Evolutionary conservation across 1,140 invertebrate genomes (phyloP), one percentile per base, ranked within the genome.

Genomic region (Pemphigus obesinymphae): DNA sequence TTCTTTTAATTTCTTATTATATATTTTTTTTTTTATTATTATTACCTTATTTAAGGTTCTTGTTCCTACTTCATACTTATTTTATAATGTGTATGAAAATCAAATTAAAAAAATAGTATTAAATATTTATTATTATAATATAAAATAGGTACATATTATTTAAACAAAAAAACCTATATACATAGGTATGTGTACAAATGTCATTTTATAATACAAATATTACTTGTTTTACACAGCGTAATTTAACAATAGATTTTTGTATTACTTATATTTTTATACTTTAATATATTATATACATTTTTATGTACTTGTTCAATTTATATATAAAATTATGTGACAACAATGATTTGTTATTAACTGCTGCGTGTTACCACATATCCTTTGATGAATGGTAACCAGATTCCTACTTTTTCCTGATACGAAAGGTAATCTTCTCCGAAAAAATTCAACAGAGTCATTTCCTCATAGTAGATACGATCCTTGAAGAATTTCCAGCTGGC

Each of bases 401-500:
- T 96, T 6, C 91, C 90, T 2, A 99, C 96, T 85, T 89, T 88
- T 83, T 92, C 89, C 86, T 99, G 95, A 88, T 99, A 99, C 75
- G 92, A 88, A 3, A 92, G 85, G 86, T 99, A 99, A 50, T 95
- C 91, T 83, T 92, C 89, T 1, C 95, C 96, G 87, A 99, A 99
- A 88, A 99, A 99, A 83, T 93, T 92, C 0, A 99, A 86, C 55
- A 99, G 88, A n/a, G 93, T 95, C 40, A 93, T 90, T 89, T 99
- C 98, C 89, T 99, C 98, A 68, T 94, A 91, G 82, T 89, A 89
- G 50, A 99, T 93, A 70, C 98, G 89, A 83, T 95, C 92, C 34
- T 93, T 90, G 87, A 99, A 99, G 87, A 99, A 99, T 43, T 89
- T 90, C 96, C 96, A 99, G 8, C 94, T 94, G 1, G 91, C 92